Base-by-base conservation (phyloP, 2,113 vertebrate species). In the Gobio gobio region DNA sequence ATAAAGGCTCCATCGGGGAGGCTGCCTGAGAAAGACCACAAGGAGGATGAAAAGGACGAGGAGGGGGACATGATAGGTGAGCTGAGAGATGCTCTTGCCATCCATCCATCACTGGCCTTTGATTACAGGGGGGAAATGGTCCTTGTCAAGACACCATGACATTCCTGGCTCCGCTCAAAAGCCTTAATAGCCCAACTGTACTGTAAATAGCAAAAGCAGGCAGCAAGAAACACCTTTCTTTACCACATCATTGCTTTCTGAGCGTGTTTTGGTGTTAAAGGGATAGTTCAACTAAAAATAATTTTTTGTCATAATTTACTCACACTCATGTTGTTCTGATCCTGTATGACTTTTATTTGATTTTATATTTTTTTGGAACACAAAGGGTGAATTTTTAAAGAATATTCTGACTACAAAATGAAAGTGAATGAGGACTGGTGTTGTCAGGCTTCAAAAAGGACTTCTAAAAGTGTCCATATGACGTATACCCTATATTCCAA, bases 1-100 rank as follows among this genome's bases (percentile, higher is more conserved):
- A 24, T 85, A 78, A 88, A 66, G 45, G 83, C 88, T 86, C 81
- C 74, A 83, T 88, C 47, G 85, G 7, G 13, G 59, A 77, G 88
- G 73, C 66, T n/a, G 47, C 70, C 49, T 18, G 47, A 51, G 72
- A 64, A 47, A 40, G 70, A 64, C 45, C 29, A 72, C 29, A 18
- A 33, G n/a, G 29, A 58, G 58, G 33, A 82, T 56, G 83, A 82
- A 56, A 14, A 56, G 79, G 24, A 61, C 22, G 51, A 33, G 43
- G 45, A 61, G 13, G 59, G 26, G 29, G 7, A 29, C 59, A 66
- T 81, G 59, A 80, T 26, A 79, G 33, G 80, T 54, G 56, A 16
- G 49, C 54, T 61, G 83, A 85, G 64, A 79, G 45, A 74, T 61
- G 36, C 22, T 40, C 59, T 18, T 43, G 56, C 80, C 64, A 83